Base-by-base conservation (phyloP, 1,140 invertebrate species). In the Drosophila littoralis region DNA sequence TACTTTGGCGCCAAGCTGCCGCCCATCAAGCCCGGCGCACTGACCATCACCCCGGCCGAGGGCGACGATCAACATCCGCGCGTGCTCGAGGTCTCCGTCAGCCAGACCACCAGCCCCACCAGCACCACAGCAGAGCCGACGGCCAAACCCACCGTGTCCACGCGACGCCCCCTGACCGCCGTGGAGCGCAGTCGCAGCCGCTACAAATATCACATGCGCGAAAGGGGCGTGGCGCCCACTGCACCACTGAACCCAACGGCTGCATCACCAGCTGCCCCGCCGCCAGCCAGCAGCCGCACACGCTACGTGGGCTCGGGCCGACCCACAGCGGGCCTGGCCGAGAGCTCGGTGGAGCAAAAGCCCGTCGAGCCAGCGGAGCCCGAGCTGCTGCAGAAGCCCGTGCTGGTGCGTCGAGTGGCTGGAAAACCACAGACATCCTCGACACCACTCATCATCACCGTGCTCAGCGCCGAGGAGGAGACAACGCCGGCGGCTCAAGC, bases 1-100 rank as follows among this genome's bases (percentile, higher is more conserved):
- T 95, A 93, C 73, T 96, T 96, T 86, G 95, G 95, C 0, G 94
- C 95, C 81, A 95, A 95, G 81, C 65, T 95, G 36, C 93, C 93
- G 12, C 93, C 94, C 0, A 93, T 94, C 10, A 94, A 94, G 69
- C 93, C 94, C 1, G 93, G 93, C 1, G 93, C 93, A 54, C 92
- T 93, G 64, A 91, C 92, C 32, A 92, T 93, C 33, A 93, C 93
- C 5, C 68, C 85, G 7, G 93, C 93, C 9, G 77, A 58, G 7
- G 79, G 59, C 0, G 94, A 90, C 28, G 69, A 91, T n/a, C 72
- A 90, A 15, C 91, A 91, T 77, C 90, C 91, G 0, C 78, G 79
- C 12, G 69, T 92, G 12, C 61, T 92, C 28, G 91, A 91, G 38
- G 82, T 92, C 7, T 92, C 91, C 0, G 84, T 92, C 64, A 81